A percentile compares a stretch with the other conserved stretches of the same genome.
phyloP scores from a whole-genome alignment of 1,140 invertebrate species.

The Condylostylus longicornis region DNA sequence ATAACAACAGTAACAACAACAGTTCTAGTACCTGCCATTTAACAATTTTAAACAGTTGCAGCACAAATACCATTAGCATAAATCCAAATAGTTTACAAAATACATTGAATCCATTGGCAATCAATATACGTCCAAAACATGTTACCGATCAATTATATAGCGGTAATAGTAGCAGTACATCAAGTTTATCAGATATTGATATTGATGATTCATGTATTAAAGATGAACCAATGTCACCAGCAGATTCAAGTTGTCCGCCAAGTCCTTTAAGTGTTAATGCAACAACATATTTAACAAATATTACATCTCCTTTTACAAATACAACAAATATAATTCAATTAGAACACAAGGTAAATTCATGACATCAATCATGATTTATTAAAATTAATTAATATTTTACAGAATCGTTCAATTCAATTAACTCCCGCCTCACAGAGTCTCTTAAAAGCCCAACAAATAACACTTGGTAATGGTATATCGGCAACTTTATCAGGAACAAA shows the following conservation, averaged over 20 bases:
- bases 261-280: too few species aligned
- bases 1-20: conserved; percentile 14
- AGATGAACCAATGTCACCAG: conserved; percentile 53
- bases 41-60: conserved; percentile 9
- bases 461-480: conserved; percentile 34
- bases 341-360: conserved; percentile 23
- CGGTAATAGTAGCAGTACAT: conserved; percentile 27
- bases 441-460: conserved; percentile 40
- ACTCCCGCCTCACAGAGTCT: conserved; percentile 37
- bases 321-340: too few species aligned
- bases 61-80: not conserved
- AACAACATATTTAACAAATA: too few species aligned
- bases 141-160: not conserved
- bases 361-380: not conserved
- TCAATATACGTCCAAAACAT: too few species aligned
- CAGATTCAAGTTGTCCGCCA: conserved; percentile 47
- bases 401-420: conserved; percentile 17
- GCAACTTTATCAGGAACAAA: too few species aligned
- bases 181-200: conserved; percentile 28
- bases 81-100: too few species aligned
- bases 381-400: conserved; percentile 8
- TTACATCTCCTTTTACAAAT: conserved; percentile 31
- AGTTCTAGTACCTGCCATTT: conserved; percentile 16
- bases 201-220: conserved; percentile 44
- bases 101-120: too few species aligned